Conservation (phyloP, 2,113 vertebrate species). For the Chionomys nivalis region DNA sequence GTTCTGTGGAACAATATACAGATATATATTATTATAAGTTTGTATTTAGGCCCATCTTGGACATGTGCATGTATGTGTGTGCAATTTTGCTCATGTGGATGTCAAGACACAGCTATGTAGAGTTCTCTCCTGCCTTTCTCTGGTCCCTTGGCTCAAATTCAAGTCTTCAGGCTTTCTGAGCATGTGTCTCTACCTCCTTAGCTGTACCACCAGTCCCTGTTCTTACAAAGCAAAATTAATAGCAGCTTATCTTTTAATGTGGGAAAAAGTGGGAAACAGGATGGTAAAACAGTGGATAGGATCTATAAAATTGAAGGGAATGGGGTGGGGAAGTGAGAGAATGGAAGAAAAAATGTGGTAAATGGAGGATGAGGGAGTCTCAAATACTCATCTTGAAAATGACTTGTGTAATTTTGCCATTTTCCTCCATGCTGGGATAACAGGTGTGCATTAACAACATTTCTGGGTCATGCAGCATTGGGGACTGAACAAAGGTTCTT, state of each 20-base stretch:
- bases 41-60: neutral
- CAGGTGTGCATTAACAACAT: neutral
- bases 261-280: neutral
- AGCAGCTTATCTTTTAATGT: neutral
- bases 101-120: neutral
- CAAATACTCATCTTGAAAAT: neutral
- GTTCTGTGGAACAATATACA: neutral
- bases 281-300: too few relatives aligned
- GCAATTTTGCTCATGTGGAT: neutral
- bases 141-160: neutral
- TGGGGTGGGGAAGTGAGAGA: neutral
- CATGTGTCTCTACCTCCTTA: too few relatives aligned
- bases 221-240: too few relatives aligned
- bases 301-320: too few relatives aligned
- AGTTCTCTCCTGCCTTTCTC: neutral
- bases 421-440: neutral
- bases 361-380: neutral
- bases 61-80: neutral
- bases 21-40: neutral
- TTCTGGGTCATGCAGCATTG: neutral
- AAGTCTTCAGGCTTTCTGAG: neutral
- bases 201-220: accelerated
- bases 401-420: too few relatives aligned
- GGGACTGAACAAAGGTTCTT: neutral
- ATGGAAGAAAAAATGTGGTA: neutral